Percentiles rank a stretch among this genome's conserved stretches.
Conservation (phyloP, 2,797 vertebrate genomes). For the Cynopterus sphinx region DNA sequence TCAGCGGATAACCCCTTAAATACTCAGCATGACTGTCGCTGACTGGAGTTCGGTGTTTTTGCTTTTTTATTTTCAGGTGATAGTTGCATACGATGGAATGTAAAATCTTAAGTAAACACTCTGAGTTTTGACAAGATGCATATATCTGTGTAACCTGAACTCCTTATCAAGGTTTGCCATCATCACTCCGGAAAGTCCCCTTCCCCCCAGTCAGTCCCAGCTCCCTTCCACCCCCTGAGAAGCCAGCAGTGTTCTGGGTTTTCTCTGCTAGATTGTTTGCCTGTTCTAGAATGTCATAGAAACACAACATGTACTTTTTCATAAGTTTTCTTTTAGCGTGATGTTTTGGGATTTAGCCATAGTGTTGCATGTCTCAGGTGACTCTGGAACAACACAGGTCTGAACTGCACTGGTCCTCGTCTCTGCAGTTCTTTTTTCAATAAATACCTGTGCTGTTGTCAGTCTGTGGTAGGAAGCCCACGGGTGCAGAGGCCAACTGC, state of each 20-base stretch:
- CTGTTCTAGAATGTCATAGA: fast-evolving
- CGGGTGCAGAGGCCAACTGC: background rate
- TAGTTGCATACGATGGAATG: background rate
- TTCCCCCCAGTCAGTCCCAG: background rate
- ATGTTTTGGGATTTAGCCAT: background rate
- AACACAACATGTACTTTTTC: background rate
- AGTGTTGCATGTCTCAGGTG: background rate
- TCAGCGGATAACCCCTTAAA: background rate
- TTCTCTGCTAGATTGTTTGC: background rate
- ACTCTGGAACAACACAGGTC: background rate
- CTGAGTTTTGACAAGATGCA: background rate
- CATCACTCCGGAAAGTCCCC: background rate
- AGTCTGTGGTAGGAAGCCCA: background rate
- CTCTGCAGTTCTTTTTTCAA: background rate
- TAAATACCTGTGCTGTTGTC: background rate
- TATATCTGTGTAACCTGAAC: background rate
- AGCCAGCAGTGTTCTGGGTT: no score
- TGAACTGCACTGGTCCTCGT: background rate
- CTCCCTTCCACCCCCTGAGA: background rate
- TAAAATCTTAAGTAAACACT: background rate
- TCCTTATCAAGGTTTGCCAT: background rate
- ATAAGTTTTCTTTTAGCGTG: background rate
- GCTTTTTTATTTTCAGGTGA: background rate
- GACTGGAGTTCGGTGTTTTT: background rate
- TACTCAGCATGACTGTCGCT: fast-evolving